Conservation (phyloP, 64 coral and sea anemone species). For the Porites lutea region DNA sequence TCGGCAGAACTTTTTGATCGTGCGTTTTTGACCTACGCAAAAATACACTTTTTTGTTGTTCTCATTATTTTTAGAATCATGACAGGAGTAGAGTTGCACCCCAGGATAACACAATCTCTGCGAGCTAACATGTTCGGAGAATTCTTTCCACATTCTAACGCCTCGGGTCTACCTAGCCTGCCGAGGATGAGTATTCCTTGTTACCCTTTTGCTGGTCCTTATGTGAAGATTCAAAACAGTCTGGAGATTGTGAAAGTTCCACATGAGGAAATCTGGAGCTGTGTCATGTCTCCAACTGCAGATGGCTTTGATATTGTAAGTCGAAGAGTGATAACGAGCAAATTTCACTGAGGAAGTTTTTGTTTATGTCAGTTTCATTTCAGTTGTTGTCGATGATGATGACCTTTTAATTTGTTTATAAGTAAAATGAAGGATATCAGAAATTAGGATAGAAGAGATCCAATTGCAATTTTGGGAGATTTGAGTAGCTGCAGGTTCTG, state of each 20-base stretch:
- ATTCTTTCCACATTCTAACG: neutral
- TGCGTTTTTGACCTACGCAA: too few species aligned
- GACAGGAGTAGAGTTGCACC: neutral
- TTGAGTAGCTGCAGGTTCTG: too few species aligned
- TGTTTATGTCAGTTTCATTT: too few species aligned
- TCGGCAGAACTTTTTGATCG: too few species aligned
- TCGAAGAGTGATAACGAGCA: too few species aligned
- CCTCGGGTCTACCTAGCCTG: neutral
- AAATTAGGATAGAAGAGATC: too few species aligned
- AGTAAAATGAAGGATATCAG: too few species aligned
- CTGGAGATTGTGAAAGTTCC: neutral
- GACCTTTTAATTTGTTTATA: too few species aligned
- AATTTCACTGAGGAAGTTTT: too few species aligned
- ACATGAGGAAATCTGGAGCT: neutral
- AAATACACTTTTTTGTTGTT: neutral
- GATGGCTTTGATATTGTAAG: neutral
- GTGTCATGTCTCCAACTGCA: neutral
- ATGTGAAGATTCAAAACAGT: neutral
- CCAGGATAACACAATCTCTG: neutral
- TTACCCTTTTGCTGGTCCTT: neutral
- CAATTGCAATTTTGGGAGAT: too few species aligned
- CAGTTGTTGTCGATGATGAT: too few species aligned
- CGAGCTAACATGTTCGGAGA: neutral
- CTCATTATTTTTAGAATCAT: neutral
- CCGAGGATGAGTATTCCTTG: neutral